phyloP scores from a whole-genome alignment of 2,888 invertebrate species.

The Leptinotarsa haldemani region DNA sequence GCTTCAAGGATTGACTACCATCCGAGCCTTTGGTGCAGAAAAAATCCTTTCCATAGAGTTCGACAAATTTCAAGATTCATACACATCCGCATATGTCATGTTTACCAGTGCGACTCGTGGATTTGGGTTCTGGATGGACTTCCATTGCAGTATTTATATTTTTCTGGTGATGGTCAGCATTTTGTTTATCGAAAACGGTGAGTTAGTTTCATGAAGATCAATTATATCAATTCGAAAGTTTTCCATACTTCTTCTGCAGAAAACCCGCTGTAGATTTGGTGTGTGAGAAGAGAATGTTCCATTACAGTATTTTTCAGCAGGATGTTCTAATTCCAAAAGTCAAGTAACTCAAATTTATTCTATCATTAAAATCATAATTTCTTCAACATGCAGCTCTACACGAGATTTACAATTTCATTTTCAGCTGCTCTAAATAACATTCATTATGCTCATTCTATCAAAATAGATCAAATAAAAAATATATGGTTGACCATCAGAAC shows the following conservation, averaged over 20 bases:
- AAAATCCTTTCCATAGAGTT: constrained; percentile 71
- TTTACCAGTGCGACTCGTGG: constrained; percentile 73
- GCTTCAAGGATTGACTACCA: constrained; percentile 80
- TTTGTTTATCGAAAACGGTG: constrained; percentile 25
- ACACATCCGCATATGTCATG: constrained; percentile 80
- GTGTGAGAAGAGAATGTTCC: background rate
- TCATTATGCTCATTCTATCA: too few relatives aligned
- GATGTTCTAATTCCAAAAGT: too few relatives aligned
- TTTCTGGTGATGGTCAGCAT: constrained; percentile 74
- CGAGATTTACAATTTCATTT: too few relatives aligned
- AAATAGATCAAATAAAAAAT: too few relatives aligned
- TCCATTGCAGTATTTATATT: constrained; percentile 75
- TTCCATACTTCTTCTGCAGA: background rate
- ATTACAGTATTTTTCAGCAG: too few relatives aligned
- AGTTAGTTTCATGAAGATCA: background rate
- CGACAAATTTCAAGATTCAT: constrained; percentile 72
- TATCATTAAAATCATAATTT: too few relatives aligned
- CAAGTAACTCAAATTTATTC: too few relatives aligned
- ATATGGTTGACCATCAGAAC: too few relatives aligned
- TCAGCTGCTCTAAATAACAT: too few relatives aligned
- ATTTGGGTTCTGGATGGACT: constrained; percentile 78
- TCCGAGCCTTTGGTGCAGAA: constrained; percentile 77
- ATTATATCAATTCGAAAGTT: background rate
- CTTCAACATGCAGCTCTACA: too few relatives aligned
- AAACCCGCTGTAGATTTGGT: background rate